Evolutionary conservation across 2,797 vertebrate species (phyloP).

Genomic region (Staurois parvus): DNA sequence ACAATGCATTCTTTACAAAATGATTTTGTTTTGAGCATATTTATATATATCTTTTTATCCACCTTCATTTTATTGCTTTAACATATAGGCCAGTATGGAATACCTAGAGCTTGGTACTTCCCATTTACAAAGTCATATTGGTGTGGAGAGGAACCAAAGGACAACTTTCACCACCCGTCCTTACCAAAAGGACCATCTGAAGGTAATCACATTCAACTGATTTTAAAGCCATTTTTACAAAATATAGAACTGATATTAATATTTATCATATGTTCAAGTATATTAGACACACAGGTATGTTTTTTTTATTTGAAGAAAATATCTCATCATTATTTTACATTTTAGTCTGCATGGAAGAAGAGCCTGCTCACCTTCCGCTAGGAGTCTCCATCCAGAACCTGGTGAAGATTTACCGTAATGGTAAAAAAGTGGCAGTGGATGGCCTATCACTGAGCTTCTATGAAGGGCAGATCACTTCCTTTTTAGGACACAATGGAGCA

Average conservation of each 20-base stretch:
- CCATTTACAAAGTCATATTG: constrained; percentile 93
- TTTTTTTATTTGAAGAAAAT: not conserved
- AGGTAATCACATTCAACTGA: constrained; percentile 76
- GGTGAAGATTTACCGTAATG: constrained; percentile 94
- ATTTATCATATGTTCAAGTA: not conserved
- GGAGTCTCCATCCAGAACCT: constrained; percentile 96
- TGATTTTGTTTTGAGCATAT: too few species aligned
- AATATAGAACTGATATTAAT: not conserved
- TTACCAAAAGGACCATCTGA: constrained; percentile 83
- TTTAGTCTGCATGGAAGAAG: constrained; percentile 91
- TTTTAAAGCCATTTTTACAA: not conserved
- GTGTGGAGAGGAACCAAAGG: constrained; percentile 87
- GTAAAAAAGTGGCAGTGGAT: constrained; percentile 94
- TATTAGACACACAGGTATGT: not conserved
- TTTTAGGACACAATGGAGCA: constrained; percentile 96
- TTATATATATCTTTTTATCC: not conserved
- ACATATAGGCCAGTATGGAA: constrained; percentile 90
- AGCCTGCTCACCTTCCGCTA: constrained; percentile 88
- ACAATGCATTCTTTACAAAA: too few species aligned
- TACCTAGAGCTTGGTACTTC: constrained; percentile 96
- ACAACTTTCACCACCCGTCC: constrained; percentile 71
- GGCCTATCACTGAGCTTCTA: constrained; percentile 94
- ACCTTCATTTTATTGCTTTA: constrained; percentile 6
- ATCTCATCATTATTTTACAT: not conserved
- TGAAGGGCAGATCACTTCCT: constrained; percentile 96